Evolutionary conservation across 2,888 invertebrate genomes (phyloP), one percentile per base, ranked within the genome.

Genomic region (Elaeidobius kamerunicus): DNA sequence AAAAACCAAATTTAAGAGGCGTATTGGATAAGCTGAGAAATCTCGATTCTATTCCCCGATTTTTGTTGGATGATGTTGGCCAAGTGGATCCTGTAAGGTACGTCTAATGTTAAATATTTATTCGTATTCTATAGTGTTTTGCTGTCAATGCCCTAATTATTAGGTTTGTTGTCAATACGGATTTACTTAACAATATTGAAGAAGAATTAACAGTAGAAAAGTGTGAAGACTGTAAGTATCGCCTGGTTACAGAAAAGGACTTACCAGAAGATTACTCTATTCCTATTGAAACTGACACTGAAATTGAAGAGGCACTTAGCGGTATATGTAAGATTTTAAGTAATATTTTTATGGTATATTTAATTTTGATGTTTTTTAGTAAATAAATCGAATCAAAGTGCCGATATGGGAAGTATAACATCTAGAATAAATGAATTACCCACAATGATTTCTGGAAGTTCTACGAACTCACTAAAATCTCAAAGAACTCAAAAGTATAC

Each of bases 1-100:
- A 57, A 20, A 64, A 63, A 52, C 35, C 61, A 4, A 66, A 66
- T 48, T 35, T 63, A 19, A 58, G 54, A 39, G 52, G 42, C n/a
- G 46, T 63, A 5, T 32, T 63, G 14, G 39, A 54, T 9, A 57
- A 59, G 19, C 40, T 66, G 11, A 56, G 55, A 17, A 48, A 58
- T 3, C 47, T 61, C 5, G 49, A 60, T 15, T 39, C 52, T 17
- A 50, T 53, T n/a, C 65, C 65, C 15, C 59, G 60, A 19, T 62
- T 61, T 54, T 51, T 65, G 41, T 15, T 62, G 12, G 56, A 51
- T 5, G 48, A 55, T 2, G 27, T 40, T 12, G 48, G 38, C 1
- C 52, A 11, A 15, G 14, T 53, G 2, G 56, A 61, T 20, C 57
- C 53, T 1, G 27, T 61, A 15, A 55, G 56, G 63, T 63, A 54